Evolutionary conservation across 2,113 vertebrate genomes (phyloP).

Genomic region (Hucho hucho): DNA sequence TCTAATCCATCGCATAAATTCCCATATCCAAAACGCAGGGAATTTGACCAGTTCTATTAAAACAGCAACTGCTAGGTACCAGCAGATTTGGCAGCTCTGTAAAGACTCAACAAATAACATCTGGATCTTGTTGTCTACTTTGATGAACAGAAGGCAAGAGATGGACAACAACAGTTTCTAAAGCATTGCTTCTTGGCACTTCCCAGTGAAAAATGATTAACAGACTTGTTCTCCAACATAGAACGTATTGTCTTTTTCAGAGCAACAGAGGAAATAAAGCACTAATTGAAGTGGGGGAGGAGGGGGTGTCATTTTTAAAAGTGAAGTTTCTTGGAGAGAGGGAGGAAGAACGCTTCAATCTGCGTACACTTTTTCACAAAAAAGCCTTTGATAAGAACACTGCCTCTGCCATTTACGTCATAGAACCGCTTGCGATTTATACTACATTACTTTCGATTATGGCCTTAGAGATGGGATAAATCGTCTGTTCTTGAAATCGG

Average conservation of each 20-base stretch:
- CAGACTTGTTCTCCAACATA: constrained; percentile 56
- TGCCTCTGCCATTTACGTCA: constrained; percentile 60
- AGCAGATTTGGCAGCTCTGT: constrained; percentile 50
- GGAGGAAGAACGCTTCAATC: constrained; percentile 34
- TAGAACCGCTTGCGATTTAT: constrained; percentile 30
- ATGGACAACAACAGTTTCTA: constrained; percentile 55
- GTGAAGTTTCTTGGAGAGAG: constrained; percentile 30
- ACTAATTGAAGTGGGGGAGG: constrained; percentile 40
- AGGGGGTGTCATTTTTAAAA: constrained; percentile 35
- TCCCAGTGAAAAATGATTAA: constrained; percentile 54
- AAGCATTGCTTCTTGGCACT: constrained; percentile 63
- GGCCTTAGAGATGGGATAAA: constrained; percentile 50
- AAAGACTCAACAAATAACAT: constrained; percentile 67
- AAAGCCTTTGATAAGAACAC: constrained; percentile 31
- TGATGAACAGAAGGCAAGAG: constrained; percentile 54
- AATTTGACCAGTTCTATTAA: constrained; percentile 64
- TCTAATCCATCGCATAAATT: constrained; percentile 52
- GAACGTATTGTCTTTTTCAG: constrained; percentile 32
- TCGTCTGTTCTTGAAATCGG: constrained; percentile 49
- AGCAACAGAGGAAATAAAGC: constrained; percentile 37
- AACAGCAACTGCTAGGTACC: constrained; percentile 61
- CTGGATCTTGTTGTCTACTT: constrained; percentile 63
- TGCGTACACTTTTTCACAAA: constrained; percentile 38
- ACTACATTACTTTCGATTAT: constrained; percentile 33
- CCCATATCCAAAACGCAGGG: constrained; percentile 45